Percentiles rank a stretch among this genome's conserved stretches.
Conservation (phyloP, 2,113 vertebrate species). For the Anoplopoma fimbria region DNA sequence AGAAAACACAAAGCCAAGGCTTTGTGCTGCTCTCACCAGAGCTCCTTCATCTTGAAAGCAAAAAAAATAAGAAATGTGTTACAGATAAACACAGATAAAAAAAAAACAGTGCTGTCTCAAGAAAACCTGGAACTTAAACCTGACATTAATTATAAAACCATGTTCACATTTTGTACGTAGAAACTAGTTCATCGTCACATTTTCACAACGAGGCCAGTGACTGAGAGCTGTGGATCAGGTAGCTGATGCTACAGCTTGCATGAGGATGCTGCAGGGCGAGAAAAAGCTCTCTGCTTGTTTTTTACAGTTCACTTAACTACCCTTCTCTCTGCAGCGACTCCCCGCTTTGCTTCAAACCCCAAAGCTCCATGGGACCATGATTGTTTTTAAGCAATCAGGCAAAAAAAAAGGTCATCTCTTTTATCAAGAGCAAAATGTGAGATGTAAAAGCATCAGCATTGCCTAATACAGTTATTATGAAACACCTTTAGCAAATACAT, state of each 20-base stretch:
- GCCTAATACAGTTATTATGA: not conserved
- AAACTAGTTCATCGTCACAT: constrained; percentile 25
- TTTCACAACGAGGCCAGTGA: constrained; percentile 23
- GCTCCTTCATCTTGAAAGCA: constrained; percentile 92
- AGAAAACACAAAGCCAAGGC: constrained; percentile 94
- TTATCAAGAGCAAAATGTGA: constrained; percentile 18
- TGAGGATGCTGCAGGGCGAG: constrained; percentile 54
- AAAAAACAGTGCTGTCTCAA: not conserved
- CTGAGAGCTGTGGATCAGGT: constrained; percentile 39
- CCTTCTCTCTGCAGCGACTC: constrained; percentile 26
- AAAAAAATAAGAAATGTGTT: constrained; percentile 17
- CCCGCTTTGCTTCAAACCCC: constrained; percentile 32
- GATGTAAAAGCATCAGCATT: constrained; percentile 7
- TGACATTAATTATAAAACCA: not conserved
- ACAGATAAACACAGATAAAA: not conserved
- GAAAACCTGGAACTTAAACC: not conserved
- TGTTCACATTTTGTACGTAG: constrained; percentile 7
- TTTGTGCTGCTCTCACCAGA: constrained; percentile 92
- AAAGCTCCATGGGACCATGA: constrained; percentile 40
- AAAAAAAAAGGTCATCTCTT: constrained; percentile 49
- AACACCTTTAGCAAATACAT: not conserved
- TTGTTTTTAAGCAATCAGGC: constrained; percentile 45
- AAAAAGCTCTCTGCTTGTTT: constrained; percentile 62
- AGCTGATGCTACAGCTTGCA: constrained; percentile 35
- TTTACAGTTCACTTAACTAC: constrained; percentile 69